Evolutionary conservation across 2,113 vertebrate genomes (phyloP).

Genomic region (Indicator indicator): DNA sequence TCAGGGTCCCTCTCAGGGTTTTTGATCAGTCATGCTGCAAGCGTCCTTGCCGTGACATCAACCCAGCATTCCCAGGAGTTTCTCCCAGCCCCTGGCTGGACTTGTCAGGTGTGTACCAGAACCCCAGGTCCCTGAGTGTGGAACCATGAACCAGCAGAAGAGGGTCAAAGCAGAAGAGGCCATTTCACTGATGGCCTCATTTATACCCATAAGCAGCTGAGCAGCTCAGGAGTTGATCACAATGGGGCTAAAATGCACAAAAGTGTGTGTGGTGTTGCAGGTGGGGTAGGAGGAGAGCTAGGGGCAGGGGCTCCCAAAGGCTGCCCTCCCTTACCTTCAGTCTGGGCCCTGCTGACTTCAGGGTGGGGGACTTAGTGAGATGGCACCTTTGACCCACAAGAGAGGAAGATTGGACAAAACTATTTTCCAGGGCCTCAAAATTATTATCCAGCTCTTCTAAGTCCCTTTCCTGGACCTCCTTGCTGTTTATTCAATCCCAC

Average conservation of each 20-base stretch:
- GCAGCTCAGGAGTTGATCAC: not conserved
- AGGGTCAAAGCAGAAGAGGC: not conserved
- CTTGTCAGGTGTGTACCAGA: not conserved
- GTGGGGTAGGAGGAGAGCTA: not conserved
- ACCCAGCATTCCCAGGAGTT: accelerated
- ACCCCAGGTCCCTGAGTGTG: not conserved
- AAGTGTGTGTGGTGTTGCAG: not conserved
- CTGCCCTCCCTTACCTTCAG: not conserved
- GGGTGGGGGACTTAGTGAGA: not conserved
- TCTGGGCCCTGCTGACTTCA: not conserved
- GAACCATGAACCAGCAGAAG: not conserved
- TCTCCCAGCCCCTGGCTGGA: not conserved
- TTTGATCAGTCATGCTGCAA: not conserved
- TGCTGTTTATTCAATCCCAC: not conserved
- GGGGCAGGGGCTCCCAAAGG: accelerated
- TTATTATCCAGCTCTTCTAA: not conserved
- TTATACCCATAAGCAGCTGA: not conserved
- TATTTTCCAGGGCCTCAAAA: not conserved
- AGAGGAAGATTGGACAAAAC: not conserved
- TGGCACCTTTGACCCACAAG: not conserved
- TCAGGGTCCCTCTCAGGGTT: not conserved
- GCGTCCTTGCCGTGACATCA: not conserved
- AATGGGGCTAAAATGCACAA: not conserved
- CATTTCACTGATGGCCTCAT: not conserved
- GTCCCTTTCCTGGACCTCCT: not conserved